Evolutionary conservation across 2,888 invertebrate species (phyloP).

Genomic region (Apodemia zela): DNA sequence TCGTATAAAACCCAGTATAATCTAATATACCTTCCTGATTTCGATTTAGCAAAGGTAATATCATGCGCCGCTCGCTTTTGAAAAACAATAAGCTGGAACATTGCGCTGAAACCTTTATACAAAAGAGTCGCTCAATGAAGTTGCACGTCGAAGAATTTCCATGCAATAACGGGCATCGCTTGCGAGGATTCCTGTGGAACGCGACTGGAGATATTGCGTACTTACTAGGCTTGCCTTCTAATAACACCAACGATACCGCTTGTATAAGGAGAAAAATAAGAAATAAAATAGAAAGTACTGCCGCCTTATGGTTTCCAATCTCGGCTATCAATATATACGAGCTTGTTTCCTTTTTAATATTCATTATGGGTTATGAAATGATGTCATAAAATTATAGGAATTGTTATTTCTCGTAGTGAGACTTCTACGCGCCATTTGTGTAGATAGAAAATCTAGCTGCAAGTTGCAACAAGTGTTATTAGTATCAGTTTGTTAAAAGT

Average conservation of each 20-base stretch:
- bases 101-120: conserved; percentile 70
- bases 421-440: background rate
- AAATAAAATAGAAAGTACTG: conserved; percentile 68
- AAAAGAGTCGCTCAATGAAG: conserved; percentile 73
- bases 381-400: conserved; percentile 14
- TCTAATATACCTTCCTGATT: conserved; percentile 40
- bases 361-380: conserved; percentile 27
- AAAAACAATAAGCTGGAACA: conserved; percentile 76
- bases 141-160: conserved; percentile 77
- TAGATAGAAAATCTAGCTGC: too few species aligned
- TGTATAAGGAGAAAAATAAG: conserved; percentile 69
- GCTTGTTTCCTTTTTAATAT: conserved; percentile 49
- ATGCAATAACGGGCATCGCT: conserved; percentile 72
- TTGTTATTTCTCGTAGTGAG: background rate
- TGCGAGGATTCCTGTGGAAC: conserved; percentile 58
- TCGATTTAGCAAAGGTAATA: conserved; percentile 65
- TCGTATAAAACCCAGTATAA: conserved; percentile 42
- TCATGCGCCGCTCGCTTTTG: conserved; percentile 64
- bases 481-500: too few species aligned
- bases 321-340: conserved; percentile 48
- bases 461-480: too few species aligned
- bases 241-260: conserved; percentile 73
- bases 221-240: conserved; percentile 72
- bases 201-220: conserved; percentile 73
- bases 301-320: conserved; percentile 65